These are phyloP conservation scores for Crocidura indochinensis DNA, from an alignment of 2,797 vertebrate species.

Conservation along the genomic window DNA sequence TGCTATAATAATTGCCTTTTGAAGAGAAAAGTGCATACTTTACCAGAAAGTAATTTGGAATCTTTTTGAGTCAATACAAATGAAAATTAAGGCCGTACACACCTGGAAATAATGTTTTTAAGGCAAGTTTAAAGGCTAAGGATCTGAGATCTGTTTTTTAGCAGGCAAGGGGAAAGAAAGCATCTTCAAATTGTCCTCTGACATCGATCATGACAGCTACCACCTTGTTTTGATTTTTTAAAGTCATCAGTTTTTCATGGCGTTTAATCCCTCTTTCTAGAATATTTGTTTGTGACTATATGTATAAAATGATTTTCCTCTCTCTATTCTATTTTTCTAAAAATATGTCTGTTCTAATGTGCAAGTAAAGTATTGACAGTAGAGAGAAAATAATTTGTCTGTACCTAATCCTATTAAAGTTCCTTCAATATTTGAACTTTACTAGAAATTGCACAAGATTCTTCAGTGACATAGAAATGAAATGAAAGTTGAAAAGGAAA, in stretches of 20 bases:
- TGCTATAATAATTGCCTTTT: neutral
- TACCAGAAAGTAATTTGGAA: conserved; percentile 21
- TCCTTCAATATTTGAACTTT: conserved; percentile 70
- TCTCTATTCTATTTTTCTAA: conserved; percentile 43
- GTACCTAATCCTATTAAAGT: neutral
- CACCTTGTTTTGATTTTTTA: conserved; percentile 42
- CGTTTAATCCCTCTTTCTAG: conserved; percentile 46
- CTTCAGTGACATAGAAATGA: conserved; percentile 68
- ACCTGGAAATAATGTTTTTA: neutral
- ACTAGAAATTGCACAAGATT: conserved; percentile 62
- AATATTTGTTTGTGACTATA: neutral
- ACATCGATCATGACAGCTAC: neutral
- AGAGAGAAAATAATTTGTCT: neutral
- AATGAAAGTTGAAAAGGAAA: conserved; percentile 62
- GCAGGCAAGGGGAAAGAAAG: neutral
- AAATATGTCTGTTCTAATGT: conserved; percentile 3
- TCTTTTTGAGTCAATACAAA: neutral
- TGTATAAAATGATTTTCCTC: conserved; percentile 12
- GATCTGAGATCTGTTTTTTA: neutral
- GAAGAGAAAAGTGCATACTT: neutral
- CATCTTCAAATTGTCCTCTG: neutral
- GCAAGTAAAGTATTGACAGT: neutral
- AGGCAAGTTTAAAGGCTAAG: neutral
- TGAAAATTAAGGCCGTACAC: neutral
- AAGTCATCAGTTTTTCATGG: conserved; percentile 4